phyloP scores from a whole-genome alignment of 2,113 vertebrate genomes.

The Crotalus viridis region DNA sequence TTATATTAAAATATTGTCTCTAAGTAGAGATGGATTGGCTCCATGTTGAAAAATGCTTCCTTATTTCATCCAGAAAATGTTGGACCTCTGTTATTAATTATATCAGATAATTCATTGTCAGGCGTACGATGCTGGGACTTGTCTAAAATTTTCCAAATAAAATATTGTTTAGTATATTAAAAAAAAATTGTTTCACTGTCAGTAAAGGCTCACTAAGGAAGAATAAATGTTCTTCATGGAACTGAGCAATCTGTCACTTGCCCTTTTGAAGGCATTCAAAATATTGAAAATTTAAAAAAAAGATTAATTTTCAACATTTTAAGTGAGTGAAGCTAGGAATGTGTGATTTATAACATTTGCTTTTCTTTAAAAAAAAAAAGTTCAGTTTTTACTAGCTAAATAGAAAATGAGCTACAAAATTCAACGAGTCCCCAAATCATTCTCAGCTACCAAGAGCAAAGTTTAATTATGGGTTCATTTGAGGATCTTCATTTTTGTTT shows the following conservation, averaged over 20 bases:
- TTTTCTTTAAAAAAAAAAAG: conserved; percentile 36
- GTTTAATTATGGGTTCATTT: background rate
- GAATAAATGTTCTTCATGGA: conserved; percentile 73
- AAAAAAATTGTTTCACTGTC: conserved; percentile 57
- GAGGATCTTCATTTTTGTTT: background rate
- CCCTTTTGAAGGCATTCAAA: conserved; percentile 81
- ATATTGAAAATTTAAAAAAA: conserved; percentile 73
- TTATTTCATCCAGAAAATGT: background rate
- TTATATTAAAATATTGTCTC: background rate
- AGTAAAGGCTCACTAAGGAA: conserved; percentile 60
- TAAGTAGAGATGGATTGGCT: background rate
- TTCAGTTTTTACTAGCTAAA: conserved; percentile 17
- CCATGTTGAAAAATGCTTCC: background rate
- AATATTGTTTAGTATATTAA: conserved; percentile 54
- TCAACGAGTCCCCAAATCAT: background rate
- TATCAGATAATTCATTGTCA: background rate
- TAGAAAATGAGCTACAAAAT: conserved; percentile 54
- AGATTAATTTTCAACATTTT: conserved; percentile 73
- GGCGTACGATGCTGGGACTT: conserved; percentile 42
- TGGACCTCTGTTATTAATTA: background rate
- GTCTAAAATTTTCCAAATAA: conserved; percentile 47
- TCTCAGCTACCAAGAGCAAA: background rate
- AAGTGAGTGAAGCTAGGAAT: conserved; percentile 72
- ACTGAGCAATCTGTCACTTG: conserved; percentile 78
- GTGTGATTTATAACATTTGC: conserved; percentile 71